A percentile compares a stretch with the other conserved stretches of the same genome.
These are phyloP conservation scores for Leucoraja ocellata DNA, from an alignment of 2,797 vertebrate genomes.

Conservation along the genomic window DNA sequence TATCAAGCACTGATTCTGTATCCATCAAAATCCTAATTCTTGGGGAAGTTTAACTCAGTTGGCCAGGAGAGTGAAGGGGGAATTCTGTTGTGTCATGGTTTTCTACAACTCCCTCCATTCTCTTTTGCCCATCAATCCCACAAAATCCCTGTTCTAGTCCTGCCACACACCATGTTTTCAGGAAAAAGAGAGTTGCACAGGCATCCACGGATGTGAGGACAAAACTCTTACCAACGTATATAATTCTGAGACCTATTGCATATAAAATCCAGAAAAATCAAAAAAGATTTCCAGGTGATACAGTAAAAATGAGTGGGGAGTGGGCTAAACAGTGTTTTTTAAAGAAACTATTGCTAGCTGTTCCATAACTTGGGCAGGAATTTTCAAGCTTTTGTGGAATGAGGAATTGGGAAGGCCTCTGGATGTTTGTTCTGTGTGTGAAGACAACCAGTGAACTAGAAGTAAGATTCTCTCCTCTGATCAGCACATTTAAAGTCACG, in stretches of 20 bases:
- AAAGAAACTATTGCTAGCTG: too few relatives aligned
- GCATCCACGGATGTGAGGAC: not conserved
- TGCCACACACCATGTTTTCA: not conserved
- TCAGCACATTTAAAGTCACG: not conserved
- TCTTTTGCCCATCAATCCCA: too few relatives aligned
- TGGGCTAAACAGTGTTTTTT: not conserved
- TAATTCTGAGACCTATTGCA: not conserved
- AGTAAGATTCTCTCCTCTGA: not conserved
- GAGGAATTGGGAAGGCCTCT: too few relatives aligned
- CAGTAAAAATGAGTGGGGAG: not conserved
- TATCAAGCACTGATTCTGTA: too few relatives aligned
- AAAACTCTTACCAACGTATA: not conserved
- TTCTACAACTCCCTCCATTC: not conserved
- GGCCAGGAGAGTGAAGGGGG: not conserved
- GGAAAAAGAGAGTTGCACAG: not conserved
- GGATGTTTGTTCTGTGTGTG: slow-evolving; percentile 11
- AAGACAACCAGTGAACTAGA: not conserved
- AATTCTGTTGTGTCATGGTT: not conserved
- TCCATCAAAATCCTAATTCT: too few relatives aligned
- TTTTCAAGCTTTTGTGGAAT: not conserved
- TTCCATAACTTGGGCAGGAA: not conserved
- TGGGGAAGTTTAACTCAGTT: not conserved
- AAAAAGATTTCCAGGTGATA: not conserved
- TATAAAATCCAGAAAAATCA: not conserved
- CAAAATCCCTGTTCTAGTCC: not conserved